phyloP scores from a whole-genome alignment of 2,113 vertebrate species.

The Calidris pugnax region DNA sequence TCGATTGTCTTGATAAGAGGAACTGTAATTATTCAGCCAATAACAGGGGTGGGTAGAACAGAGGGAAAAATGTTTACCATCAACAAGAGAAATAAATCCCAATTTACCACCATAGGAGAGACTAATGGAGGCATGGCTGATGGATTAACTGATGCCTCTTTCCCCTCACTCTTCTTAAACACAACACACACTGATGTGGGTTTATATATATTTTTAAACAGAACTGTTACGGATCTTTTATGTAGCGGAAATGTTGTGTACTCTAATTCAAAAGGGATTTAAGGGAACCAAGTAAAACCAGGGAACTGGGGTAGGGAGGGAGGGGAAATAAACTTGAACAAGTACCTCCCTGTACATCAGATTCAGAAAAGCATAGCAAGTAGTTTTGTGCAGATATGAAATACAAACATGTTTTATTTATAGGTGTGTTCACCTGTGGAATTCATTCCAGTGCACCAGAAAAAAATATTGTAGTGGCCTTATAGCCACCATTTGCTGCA shows the following conservation, averaged over 20 bases:
- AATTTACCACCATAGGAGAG: background rate
- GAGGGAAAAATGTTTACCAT: background rate
- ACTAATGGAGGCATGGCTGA: background rate
- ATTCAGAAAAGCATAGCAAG: background rate
- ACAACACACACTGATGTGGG: background rate
- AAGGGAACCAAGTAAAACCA: background rate
- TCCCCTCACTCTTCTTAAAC: background rate
- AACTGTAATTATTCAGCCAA: conserved; percentile 22
- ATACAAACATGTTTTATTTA: background rate
- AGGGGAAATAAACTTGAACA: background rate
- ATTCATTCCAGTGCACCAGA: background rate
- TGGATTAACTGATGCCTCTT: background rate
- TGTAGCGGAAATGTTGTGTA: background rate
- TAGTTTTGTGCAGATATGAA: background rate
- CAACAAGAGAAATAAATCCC: conserved; percentile 17
- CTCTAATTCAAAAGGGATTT: background rate
- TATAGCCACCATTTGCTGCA: conserved; percentile 52
- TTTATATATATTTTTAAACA: conserved; percentile 4
- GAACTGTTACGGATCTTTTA: background rate
- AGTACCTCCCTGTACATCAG: background rate
- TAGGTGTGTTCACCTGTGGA: background rate
- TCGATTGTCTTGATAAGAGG: conserved; percentile 33
- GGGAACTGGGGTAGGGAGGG: background rate
- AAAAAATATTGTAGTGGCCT: background rate
- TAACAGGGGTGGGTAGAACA: background rate